Percentiles rank a stretch among this genome's conserved stretches.
These are phyloP conservation scores for Numida meleagris DNA, from an alignment of 2,113 vertebrate genomes.

Conservation along the genomic window DNA sequence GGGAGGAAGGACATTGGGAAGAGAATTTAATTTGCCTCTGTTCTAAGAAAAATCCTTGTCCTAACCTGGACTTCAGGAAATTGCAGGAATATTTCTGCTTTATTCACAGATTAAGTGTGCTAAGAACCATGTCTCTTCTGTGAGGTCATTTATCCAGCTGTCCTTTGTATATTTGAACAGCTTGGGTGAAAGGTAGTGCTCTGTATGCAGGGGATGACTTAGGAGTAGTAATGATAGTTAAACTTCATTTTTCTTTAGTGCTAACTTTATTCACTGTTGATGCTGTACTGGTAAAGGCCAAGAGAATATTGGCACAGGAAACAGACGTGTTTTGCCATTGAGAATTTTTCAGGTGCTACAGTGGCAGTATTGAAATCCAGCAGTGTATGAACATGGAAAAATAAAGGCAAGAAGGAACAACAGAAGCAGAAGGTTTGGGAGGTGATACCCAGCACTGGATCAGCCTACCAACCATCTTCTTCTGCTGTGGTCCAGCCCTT, in stretches of 20 bases:
- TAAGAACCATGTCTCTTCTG: accelerated
- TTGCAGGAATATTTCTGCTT: not conserved
- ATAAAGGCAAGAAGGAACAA: not conserved
- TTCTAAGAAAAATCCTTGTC: not conserved
- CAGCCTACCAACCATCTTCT: accelerated
- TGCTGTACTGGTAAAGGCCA: not conserved
- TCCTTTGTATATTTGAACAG: not conserved
- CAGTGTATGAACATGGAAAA: not conserved
- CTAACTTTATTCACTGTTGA: not conserved
- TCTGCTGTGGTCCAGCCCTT: not conserved
- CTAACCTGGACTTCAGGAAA: not conserved
- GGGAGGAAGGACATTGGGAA: not conserved
- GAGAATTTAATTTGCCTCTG: not conserved
- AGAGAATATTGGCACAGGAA: not conserved
- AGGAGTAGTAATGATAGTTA: not conserved
- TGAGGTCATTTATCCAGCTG: not conserved
- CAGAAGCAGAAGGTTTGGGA: not conserved
- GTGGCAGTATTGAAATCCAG: not conserved
- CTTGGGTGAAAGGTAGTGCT: not conserved
- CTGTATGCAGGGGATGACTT: not conserved
- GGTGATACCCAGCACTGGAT: not conserved
- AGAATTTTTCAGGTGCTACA: not conserved
- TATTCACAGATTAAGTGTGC: not conserved
- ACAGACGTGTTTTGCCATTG: not conserved
- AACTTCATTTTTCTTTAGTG: not conserved